Evolutionary conservation across 2,888 invertebrate species (phyloP).

Genomic region (Parthenolecanium corni): DNA sequence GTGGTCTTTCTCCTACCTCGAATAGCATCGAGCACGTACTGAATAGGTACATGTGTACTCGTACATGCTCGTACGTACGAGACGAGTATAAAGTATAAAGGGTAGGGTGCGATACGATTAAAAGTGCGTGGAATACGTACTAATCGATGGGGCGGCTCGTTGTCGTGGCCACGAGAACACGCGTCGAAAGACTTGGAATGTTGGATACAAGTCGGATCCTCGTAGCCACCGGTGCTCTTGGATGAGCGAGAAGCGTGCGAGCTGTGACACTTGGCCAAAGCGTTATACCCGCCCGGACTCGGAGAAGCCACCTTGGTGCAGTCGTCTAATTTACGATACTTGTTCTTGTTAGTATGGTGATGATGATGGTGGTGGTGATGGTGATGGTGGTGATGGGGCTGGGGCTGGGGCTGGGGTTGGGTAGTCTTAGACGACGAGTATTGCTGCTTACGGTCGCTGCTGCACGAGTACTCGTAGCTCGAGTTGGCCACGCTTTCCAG

Average conservation of each 20-base stretch:
- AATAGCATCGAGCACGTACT: too few species aligned
- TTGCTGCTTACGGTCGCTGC: constrained; percentile 2
- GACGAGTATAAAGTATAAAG: too few species aligned
- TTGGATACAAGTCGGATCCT: neutral
- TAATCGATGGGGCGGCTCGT: neutral
- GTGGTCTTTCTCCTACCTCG: too few species aligned
- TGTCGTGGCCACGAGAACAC: constrained; percentile 5
- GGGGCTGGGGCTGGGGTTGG: too few species aligned
- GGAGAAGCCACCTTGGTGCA: constrained; percentile 10
- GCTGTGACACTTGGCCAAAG: constrained; percentile 2
- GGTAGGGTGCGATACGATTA: too few species aligned
- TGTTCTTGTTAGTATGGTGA: neutral
- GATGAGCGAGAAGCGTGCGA: neutral
- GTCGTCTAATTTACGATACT: constrained; percentile 20
- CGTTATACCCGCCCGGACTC: neutral
- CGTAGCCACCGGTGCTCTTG: neutral
- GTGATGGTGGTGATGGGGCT: too few species aligned
- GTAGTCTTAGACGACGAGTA: too few species aligned
- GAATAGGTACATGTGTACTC: too few species aligned
- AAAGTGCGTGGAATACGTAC: constrained; percentile 1
- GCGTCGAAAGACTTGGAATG: constrained; percentile 20
- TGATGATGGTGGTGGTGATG: too few species aligned
- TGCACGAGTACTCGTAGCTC: constrained; percentile 11
- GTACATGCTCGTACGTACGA: too few species aligned
- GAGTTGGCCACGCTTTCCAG: constrained; percentile 3